Evolutionary conservation across 1,140 invertebrate species (phyloP).

Genomic region (Atopsyche davidsoni): DNA sequence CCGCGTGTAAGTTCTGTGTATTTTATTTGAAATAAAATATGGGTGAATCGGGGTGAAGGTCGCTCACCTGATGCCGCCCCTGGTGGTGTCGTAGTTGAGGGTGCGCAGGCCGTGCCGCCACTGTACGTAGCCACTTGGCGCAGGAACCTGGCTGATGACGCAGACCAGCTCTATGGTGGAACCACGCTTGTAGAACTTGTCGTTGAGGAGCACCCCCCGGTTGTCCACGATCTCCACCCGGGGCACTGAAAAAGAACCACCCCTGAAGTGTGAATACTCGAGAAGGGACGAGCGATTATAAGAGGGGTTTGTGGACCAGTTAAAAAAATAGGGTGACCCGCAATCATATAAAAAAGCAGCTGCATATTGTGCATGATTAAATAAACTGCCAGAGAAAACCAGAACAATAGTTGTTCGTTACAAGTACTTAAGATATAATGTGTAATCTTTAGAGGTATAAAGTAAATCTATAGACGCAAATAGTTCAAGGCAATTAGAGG

Average conservation of each 20-base stretch:
- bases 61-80: conserved; percentile 78
- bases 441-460: not conserved
- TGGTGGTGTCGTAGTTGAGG: conserved; percentile 77
- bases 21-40: not conserved
- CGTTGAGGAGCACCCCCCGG: conserved; percentile 65
- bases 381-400: too few species aligned
- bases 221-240: conserved; percentile 79
- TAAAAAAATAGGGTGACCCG: too few species aligned
- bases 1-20: not conserved
- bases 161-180: conserved; percentile 81
- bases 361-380: too few species aligned
- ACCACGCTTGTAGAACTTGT: conserved; percentile 81
- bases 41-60: not conserved
- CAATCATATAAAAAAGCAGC: too few species aligned
- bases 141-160: conserved; percentile 71
- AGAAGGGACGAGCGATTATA: too few species aligned
- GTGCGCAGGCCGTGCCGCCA: conserved; percentile 72
- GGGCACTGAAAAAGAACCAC: conserved; percentile 59
- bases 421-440: too few species aligned
- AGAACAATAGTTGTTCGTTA: too few species aligned
- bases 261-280: too few species aligned
- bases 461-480: not conserved
- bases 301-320: too few species aligned
- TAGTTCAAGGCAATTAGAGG: not conserved
- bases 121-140: conserved; percentile 69